Evolutionary conservation across 1,140 invertebrate genomes (phyloP).

Genomic region (Geopemphigus sp.): DNA sequence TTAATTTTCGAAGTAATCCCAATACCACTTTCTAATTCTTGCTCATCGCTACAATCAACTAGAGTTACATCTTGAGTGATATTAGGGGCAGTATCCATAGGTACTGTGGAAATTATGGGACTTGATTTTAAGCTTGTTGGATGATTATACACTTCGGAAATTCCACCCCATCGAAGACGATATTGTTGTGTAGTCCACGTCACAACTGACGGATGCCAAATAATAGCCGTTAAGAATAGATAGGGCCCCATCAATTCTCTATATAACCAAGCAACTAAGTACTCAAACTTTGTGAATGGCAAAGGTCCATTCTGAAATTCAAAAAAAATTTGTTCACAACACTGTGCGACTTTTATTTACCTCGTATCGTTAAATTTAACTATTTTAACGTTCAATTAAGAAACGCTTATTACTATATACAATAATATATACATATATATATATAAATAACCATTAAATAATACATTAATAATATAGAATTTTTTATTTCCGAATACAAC

Average conservation of each 20-base stretch:
- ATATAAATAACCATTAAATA: too few species aligned
- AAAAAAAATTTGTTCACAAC: not conserved
- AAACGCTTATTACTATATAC: too few species aligned
- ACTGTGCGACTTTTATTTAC: too few species aligned
- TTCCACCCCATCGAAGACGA: slow-evolving; percentile 88
- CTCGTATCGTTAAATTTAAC: too few species aligned
- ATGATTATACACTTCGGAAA: slow-evolving; percentile 65
- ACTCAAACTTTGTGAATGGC: slow-evolving; percentile 95
- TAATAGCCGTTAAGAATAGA: slow-evolving; percentile 78
- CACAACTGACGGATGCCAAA: slow-evolving; percentile 76
- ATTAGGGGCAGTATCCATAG: not conserved
- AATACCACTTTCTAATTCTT: slow-evolving; percentile 10
- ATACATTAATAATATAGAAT: too few species aligned
- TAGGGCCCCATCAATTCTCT: slow-evolving; percentile 87
- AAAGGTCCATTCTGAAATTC: slow-evolving; percentile 79
- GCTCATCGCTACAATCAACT: slow-evolving; percentile 9
- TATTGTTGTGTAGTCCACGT: slow-evolving; percentile 88
- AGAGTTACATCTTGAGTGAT: not conserved
- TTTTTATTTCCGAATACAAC: not conserved
- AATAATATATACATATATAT: too few species aligned
- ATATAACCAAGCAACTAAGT: slow-evolving; percentile 93
- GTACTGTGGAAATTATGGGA: not conserved
- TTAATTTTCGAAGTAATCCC: slow-evolving; percentile 30
- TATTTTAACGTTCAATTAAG: too few species aligned
- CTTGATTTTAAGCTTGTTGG: not conserved